Conservation (phyloP, 2,797 vertebrate species). For the Danio tinwini region DNA sequence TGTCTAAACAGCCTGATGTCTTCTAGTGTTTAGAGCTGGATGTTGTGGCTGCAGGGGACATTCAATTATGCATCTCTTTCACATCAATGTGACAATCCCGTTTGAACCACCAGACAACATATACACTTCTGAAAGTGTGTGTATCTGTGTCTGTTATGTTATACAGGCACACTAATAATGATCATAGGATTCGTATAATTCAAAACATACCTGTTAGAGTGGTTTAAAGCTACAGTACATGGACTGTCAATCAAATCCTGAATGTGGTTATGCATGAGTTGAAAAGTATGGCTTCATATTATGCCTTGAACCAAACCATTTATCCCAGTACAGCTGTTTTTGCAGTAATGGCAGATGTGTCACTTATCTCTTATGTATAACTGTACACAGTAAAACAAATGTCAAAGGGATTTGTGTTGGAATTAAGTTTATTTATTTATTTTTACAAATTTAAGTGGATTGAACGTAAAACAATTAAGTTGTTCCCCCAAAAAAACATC, state of each 20-base stretch:
- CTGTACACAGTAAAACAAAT: no score
- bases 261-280: background rate
- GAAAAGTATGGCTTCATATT: constrained; percentile 2
- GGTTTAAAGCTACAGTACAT: background rate
- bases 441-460: no score
- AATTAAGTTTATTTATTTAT: no score
- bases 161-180: background rate
- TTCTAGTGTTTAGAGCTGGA: constrained; percentile 37
- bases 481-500: no score
- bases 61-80: constrained; percentile 36
- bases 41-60: constrained; percentile 33
- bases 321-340: background rate
- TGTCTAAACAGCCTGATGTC: constrained; percentile 31
- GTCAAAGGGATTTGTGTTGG: no score
- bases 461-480: no score
- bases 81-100: constrained; percentile 23
- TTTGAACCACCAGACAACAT: constrained; percentile 30
- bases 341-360: background rate
- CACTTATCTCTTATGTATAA: background rate
- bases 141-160: background rate
- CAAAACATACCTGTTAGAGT: constrained; percentile 1
- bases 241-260: background rate
- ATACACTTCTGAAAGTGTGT: background rate
- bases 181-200: background rate
- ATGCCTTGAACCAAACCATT: background rate